Base-by-base conservation (phyloP, 2,888 invertebrate species). In the Myathropa florea region DNA sequence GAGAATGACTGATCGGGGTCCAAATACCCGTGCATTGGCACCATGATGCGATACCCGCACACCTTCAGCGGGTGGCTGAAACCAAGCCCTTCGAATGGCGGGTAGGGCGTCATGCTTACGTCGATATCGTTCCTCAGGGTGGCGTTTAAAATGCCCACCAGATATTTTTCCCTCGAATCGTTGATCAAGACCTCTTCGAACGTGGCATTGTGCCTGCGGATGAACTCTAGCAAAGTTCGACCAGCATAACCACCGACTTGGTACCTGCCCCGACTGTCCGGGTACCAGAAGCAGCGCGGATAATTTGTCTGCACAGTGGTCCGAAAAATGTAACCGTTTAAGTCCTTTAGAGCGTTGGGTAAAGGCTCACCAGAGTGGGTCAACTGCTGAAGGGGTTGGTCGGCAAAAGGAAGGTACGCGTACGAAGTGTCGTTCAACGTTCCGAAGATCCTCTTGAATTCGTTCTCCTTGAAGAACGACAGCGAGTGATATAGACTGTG, bases 21-120 rank as follows among this genome's bases (percentile, higher is more conserved):
- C n/a, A 85, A n/a, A 55, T 39, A 39, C 0, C 83, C 83, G 36
- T 73, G 63, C 1, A 78, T 18, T 1, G 83, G 83, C 10, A 83
- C 78, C 68, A 83, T 68, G 21, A 83, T 59, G 2, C 39, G 57
- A 3, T 53, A 73, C 2, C 26, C 33, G 6, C 59, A 3, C 1
- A 68, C 24, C 21, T 55, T 59, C 3, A 73, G 23, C 0, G 83
- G 68, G 55, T 78, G 73, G 14, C 64, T 70, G 0, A 24, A 57
- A 0, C 12, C 57, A 0, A 68, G 26, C 1, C 33, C 73, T 0
- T 21, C 4, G 1, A 30, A 12, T 12, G 33, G 33, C 0, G 14
- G 23, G 63, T 67, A 83, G 1, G 61, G 36, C 21, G 78, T 78
- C 63, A 79, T 68, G 53, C 68, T 79, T 18, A 83, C 59, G 23